Evolutionary conservation across 2,888 invertebrate genomes (phyloP), one percentile per base, ranked within the genome.

Genomic region (Micoletzkya japonica): DNA sequence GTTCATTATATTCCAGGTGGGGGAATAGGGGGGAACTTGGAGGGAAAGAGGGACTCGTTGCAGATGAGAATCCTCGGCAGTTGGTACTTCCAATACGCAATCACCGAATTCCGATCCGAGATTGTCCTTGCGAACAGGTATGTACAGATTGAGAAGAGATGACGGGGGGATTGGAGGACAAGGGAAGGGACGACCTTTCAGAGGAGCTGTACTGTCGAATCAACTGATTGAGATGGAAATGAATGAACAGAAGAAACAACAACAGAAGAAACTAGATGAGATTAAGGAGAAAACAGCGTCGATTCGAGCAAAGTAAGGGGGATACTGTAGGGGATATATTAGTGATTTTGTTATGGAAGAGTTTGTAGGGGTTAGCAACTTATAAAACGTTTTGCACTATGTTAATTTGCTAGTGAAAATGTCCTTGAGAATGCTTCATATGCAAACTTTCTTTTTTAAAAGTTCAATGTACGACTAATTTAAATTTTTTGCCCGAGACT

Each of bases 211-310:
- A 85, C 88, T 98, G 32, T 93, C 97, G 78, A 95, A 96, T 86
- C 92, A 93, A 82, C 88, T 95, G 73, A 90, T 95, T 73, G 90
- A 91, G 79, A 93, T 94, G 85, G 92, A 94, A 86, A 94, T 96
- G 88, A 89, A 90, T 67, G 90, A 92, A 80, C 95, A 96, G 85
- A 92, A 93, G 73, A 91, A 92, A 70, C 90, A 91, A 69, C 97
- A 98, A 85, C 89, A 90, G 39, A 90, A 90, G 76, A 92, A 95
- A 73, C 88, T 98, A 78, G 91, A 92, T 80, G 94, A 95, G 86
- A 94, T 98, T 71, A 93, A 94, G 86, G 90, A 91, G 70, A 95
- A 97, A 87, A 97, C 97, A 93, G 95, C 95, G 85, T 90, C 92
- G 79, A 96, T 98, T 69, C 73, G 85, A 7, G 79, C 80, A 34